Base-by-base conservation (phyloP, 1,140 invertebrate species). In the Macrosteles quadrilineatus region DNA sequence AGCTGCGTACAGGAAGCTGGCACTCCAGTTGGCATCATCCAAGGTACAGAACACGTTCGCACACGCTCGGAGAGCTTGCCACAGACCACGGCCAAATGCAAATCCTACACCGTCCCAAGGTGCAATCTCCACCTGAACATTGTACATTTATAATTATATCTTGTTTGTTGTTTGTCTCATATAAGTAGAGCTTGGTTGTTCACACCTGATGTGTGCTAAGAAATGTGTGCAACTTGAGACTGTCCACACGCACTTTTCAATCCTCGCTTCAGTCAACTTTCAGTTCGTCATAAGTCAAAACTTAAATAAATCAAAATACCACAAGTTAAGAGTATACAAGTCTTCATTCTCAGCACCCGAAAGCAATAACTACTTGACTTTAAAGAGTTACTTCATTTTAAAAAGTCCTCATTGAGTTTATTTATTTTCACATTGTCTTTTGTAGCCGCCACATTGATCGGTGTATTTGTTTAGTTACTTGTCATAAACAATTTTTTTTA, bases 21-120 rank as follows among this genome's bases (percentile, higher is more conserved):
- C 98, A 76, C 99, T 97, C 97, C 97, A 99, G 80, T 99, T 99
- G 81, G 99, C 99, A 78, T 99, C 97, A 79, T 99, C 97, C 83
- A 95, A 98, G 2, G 89, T 88, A 81, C 97, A 99, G 81, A 98
- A 99, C 75, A 92, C 90, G 9, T 89, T 83, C 1, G 90, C 88
- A 81, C 96, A 95, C 50, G 86, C 86, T 77, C 90, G 88, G 43
- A 98, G 88, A 73, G 89, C 85, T 27, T 87, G 84, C 95, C 96
- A 98, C 0, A 95, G 89, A 14, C 86, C 87, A 23, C 90, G 87
- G 78, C 95, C 94, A 72, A 98, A 93, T 0, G 91, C 94, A 90
- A 98, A 97, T 0, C 96, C 97, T 97, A 98, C 98, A 78, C 98
- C 98, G 80, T 98, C 90, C 96, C 96, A 99, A 27, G 93, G 92